Evolutionary conservation across 2,888 invertebrate species (phyloP).

Genomic region (Mamestra brassicae): DNA sequence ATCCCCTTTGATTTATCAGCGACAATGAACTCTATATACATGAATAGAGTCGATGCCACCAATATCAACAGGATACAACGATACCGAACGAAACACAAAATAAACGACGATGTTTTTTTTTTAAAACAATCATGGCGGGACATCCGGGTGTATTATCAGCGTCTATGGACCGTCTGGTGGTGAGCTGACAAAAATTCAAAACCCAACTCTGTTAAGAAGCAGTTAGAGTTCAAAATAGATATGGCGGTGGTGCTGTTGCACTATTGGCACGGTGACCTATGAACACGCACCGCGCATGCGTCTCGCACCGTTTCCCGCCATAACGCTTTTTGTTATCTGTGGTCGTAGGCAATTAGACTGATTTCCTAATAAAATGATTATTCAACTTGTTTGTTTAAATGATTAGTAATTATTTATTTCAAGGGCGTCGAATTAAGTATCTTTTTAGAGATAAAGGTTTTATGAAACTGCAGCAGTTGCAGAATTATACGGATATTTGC

Average conservation of each 20-base stretch:
- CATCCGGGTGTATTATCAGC: constrained; percentile 73
- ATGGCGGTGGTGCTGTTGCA: constrained; percentile 32
- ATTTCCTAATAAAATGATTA: constrained; percentile 54
- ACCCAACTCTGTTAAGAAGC: background rate
- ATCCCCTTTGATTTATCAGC: constrained; percentile 32
- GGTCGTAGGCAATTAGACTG: constrained; percentile 42
- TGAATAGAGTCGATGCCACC: constrained; percentile 58
- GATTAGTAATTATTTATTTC: constrained; percentile 32
- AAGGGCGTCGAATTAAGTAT: constrained; percentile 36
- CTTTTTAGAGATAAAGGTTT: constrained; percentile 13
- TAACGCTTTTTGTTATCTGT: constrained; percentile 57
- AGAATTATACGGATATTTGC: background rate
- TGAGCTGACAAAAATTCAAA: constrained; percentile 24
- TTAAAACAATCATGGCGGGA: constrained; percentile 62
- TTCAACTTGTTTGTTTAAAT: constrained; percentile 47
- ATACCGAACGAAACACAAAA: constrained; percentile 49
- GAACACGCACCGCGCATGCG: constrained; percentile 67
- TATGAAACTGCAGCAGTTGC: constrained; percentile 25
- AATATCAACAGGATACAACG: constrained; percentile 64
- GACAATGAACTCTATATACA: constrained; percentile 61
- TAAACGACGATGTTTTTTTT: constrained; percentile 44
- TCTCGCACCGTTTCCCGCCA: constrained; percentile 57
- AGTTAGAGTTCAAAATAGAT: constrained; percentile 30
- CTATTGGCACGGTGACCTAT: constrained; percentile 65
- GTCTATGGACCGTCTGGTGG: constrained; percentile 74